Base-by-base conservation (phyloP, 2,113 vertebrate species). In the Syngnathus floridae region DNA sequence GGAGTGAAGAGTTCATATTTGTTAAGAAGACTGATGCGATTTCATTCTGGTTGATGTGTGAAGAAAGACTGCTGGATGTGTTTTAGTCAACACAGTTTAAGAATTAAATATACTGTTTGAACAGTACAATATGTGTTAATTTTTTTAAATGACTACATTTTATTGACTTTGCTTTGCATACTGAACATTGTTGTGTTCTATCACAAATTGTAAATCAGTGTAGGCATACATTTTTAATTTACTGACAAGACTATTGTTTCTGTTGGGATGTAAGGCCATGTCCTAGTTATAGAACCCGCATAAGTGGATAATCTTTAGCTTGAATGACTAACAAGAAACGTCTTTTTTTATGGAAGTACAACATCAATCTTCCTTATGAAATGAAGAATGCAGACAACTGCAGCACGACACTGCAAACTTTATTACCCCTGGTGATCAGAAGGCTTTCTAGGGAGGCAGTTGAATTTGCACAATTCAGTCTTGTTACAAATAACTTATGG, bases 21-120 rank as follows among this genome's bases (percentile, higher is more conserved):
- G 58, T 7, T 21, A n/a, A 40, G 4, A 38, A 41, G n/a, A 60
- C n/a, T 13, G 36, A 56, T 56, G 26, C 16, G 22, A 56, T 56
- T 35, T 35, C 26, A 26, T 22, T 13, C 8, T 26, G 51, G 22
- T 54, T 35, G 26, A 35, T 35, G 14, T 56, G 54, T 55, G 54
- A 35, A 35, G 21, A 54, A 37, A 57, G 19, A 60, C 19, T 60
- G 37, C 58, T 60, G 58, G 37, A 21, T n/a, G 11, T n/a, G 37
- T 21, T 38, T 56, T 56, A 35, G 35, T 16, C 26, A 35, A 56
- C 5, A 55, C 21, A 14, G 13, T 13, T 56, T 16, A 56, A 56
- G 26, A 56, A 56, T 59, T 51, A 38, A 59, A 59, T 37, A 40
- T 59, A 19, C 57, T 40, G 36, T 59, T n/a, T 59, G 10, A 38